Percentiles rank a stretch among this genome's conserved stretches.
Evolutionary conservation across 2,888 invertebrate genomes (phyloP).

Genomic region (Sthenelais limicola): DNA sequence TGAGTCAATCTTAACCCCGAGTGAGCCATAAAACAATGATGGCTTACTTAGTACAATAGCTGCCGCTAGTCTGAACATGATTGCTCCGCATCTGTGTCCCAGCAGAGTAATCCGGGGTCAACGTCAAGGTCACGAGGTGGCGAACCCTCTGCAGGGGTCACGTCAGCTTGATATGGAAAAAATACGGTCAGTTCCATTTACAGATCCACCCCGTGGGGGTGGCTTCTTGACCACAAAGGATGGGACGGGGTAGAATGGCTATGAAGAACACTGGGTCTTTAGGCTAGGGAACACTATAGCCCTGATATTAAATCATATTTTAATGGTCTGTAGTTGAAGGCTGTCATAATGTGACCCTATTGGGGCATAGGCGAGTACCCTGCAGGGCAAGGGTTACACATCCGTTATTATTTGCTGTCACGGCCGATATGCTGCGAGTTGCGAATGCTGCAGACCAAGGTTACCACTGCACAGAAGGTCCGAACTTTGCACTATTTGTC

Average conservation of each 20-base stretch:
- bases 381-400: conserved; percentile 19
- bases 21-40: conserved; percentile 24
- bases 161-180: conserved; percentile 21
- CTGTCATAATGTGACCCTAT: conserved; percentile 17
- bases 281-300: conserved; percentile 1
- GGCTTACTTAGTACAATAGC: conserved; percentile 16
- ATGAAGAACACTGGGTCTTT: neutral
- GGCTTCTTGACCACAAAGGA: neutral
- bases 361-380: conserved; percentile 30
- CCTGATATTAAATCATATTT: conserved; percentile 32
- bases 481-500: no score
- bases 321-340: conserved; percentile 24
- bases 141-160: conserved; percentile 25
- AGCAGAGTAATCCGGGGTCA: conserved; percentile 40
- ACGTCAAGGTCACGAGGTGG: conserved; percentile 40
- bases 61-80: neutral
- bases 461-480: no score
- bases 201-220: neutral
- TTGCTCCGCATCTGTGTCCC: conserved; percentile 15
- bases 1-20: conserved; percentile 9
- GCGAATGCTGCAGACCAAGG: neutral
- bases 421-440: conserved; percentile 36
- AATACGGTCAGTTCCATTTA: conserved; percentile 31
- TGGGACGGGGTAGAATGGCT: neutral
- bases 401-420: conserved; percentile 34